These are phyloP conservation scores for Rotaria macrura DNA, from an alignment of 2,888 invertebrate species.

Conservation along the genomic window DNA sequence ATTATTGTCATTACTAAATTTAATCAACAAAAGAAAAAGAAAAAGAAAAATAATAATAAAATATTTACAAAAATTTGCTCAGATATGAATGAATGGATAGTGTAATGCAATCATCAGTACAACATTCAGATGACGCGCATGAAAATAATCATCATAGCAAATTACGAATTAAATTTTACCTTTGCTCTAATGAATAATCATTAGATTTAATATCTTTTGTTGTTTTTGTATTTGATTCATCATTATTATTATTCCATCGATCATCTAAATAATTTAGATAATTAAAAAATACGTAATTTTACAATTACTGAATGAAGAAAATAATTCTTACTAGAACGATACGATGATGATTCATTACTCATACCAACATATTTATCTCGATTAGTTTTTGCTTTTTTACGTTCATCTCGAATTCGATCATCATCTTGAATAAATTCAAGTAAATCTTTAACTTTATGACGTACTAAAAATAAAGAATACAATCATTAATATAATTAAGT, in stretches of 20 bases:
- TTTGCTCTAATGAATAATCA: not conserved
- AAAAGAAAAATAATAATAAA: too few species aligned
- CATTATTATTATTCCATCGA: not conserved
- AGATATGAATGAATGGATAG: not conserved
- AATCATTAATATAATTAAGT: not conserved
- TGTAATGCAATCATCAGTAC: not conserved
- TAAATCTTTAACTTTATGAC: conserved; percentile 68
- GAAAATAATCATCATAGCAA: not conserved
- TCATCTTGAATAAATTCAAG: conserved; percentile 97
- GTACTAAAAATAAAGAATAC: conserved; percentile 46
- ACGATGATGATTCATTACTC: conserved; percentile 35
- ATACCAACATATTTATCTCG: conserved; percentile 88
- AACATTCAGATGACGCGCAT: not conserved
- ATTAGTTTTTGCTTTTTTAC: conserved; percentile 95
- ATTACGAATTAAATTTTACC: not conserved
- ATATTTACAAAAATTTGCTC: not conserved
- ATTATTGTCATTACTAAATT: not conserved
- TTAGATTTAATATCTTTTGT: not conserved
- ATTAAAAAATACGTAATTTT: not conserved
- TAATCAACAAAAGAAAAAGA: too few species aligned
- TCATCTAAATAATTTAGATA: not conserved
- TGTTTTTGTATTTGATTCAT: not conserved
- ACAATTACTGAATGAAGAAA: not conserved
- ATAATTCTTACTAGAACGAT: not conserved
- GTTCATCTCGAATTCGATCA: conserved; percentile 81